Base-by-base conservation (phyloP, 2,113 vertebrate genomes). In the Orcinus orca region DNA sequence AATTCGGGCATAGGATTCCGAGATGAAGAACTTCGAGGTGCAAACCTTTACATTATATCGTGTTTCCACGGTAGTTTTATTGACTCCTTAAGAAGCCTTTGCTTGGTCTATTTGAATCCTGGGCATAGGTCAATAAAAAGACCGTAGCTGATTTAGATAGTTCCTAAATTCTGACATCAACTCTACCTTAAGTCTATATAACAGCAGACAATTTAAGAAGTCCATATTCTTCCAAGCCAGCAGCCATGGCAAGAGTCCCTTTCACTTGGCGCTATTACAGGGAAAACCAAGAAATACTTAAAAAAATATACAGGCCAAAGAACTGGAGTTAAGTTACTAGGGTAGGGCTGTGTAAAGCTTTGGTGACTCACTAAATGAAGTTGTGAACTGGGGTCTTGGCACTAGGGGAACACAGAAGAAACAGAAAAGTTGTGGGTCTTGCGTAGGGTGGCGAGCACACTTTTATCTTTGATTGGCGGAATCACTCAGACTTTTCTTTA, bases 401-500 rank as follows among this genome's bases (percentile, higher is more conserved):
- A 18, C 36, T 23, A 12, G 0, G 7, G 23, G 23, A 21, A 29
- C 53, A 17, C 62, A 5, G 6, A 15, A 15, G 23, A 25, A 41
- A 62, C 90, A 44, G 41, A 26, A 77, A 96, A 96, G 76, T 94
- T 77, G 3, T 26, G 55, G 63, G 53, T 7, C 55, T 1, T 8
- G 47, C 58, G 4, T 9, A 15, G 84, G 55, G 23, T 83, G 67
- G 12, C 26, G 10, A 47, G 38, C 60, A 88, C 88, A 84, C 60
- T 58, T 88, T 83, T 67, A 41, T 15, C 73, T 82, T 88, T 73
- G 97, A 97, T 98, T 97, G 98, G 97, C 58, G 73, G 91, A 95
- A 65, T 71, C 73, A 11, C 44, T 80, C 91, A 89, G 96, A 97
- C 82, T 98, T 97, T 94, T 95, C 98, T 98, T 96, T 98, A 97